A percentile compares a stretch with the other conserved stretches of the same genome.
These are phyloP conservation scores for Bos javanicus DNA, from an alignment of 2,113 vertebrate species.

Conservation along the genomic window DNA sequence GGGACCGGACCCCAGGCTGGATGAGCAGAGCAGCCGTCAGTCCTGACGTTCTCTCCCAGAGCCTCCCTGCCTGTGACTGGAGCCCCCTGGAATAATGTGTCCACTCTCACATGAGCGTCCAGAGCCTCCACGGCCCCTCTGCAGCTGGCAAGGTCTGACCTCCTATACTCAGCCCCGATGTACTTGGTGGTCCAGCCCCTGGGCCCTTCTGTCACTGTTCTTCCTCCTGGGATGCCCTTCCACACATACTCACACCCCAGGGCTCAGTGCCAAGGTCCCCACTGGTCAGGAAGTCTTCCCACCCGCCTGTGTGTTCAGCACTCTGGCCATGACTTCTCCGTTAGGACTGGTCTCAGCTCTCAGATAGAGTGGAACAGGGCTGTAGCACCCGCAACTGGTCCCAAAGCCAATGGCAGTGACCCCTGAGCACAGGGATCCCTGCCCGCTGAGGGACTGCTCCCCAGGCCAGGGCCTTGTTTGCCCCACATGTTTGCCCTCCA, in stretches of 20 bases:
- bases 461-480: background rate
- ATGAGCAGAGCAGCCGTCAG: background rate
- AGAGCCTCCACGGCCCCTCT: background rate
- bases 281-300: background rate
- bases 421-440: background rate
- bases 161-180: background rate
- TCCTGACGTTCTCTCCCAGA: background rate
- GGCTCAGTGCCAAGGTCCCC: rapidly evolving
- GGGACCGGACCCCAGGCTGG: background rate
- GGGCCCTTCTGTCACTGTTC: background rate
- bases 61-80: background rate
- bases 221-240: background rate
- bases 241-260: background rate
- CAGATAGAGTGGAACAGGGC: too few relatives aligned
- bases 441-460: background rate
- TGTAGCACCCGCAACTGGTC: background rate
- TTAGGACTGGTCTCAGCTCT: background rate
- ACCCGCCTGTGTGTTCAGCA: background rate
- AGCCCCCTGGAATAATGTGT: background rate
- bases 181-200: background rate
- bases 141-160: background rate
- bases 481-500: background rate
- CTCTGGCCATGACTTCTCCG: background rate
- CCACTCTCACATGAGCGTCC: background rate
- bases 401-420: background rate